A percentile compares a stretch with the other conserved stretches of the same genome.
phyloP scores from a whole-genome alignment of 2,888 invertebrate species.

The Blastobasis adustella region DNA sequence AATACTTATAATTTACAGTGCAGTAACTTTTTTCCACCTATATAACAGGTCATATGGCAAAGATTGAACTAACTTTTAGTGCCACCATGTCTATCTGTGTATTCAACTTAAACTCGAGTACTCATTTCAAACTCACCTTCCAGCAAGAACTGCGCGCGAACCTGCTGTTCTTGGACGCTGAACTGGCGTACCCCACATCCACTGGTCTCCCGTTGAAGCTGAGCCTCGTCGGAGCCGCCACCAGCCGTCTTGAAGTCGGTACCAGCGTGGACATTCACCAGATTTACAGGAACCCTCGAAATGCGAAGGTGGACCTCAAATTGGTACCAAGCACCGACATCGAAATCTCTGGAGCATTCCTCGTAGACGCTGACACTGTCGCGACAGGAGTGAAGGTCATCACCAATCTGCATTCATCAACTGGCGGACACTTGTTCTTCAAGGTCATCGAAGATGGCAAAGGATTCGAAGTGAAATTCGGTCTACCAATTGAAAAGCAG shows the following conservation, averaged over 20 bases:
- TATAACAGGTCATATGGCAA: too few relatives aligned
- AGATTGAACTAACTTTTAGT: too few relatives aligned
- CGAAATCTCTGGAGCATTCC: constrained; percentile 75
- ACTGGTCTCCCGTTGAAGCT: constrained; percentile 88
- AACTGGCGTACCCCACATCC: constrained; percentile 88
- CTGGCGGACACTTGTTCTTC: constrained; percentile 81
- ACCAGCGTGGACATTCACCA: constrained; percentile 83
- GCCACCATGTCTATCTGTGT: too few relatives aligned
- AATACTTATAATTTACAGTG: too few relatives aligned
- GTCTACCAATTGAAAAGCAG: constrained; percentile 86
- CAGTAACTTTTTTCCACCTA: too few relatives aligned
- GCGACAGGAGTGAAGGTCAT: constrained; percentile 85
- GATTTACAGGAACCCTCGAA: constrained; percentile 74
- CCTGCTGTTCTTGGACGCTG: constrained; percentile 85
- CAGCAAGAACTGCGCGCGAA: constrained; percentile 79
- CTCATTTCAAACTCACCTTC: constrained; percentile 9
- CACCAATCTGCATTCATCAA: constrained; percentile 85
- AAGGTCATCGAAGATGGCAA: constrained; percentile 75
- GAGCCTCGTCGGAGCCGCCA: constrained; percentile 82
- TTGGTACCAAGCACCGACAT: constrained; percentile 83
- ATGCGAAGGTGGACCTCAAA: constrained; percentile 79
- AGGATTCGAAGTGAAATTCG: constrained; percentile 84
- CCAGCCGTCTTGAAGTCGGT: constrained; percentile 81
- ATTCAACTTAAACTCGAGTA: too few relatives aligned
- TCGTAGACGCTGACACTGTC: constrained; percentile 79